Evolutionary conservation across 2,797 vertebrate species (phyloP).

Genomic region (Astyanax mexicanus): DNA sequence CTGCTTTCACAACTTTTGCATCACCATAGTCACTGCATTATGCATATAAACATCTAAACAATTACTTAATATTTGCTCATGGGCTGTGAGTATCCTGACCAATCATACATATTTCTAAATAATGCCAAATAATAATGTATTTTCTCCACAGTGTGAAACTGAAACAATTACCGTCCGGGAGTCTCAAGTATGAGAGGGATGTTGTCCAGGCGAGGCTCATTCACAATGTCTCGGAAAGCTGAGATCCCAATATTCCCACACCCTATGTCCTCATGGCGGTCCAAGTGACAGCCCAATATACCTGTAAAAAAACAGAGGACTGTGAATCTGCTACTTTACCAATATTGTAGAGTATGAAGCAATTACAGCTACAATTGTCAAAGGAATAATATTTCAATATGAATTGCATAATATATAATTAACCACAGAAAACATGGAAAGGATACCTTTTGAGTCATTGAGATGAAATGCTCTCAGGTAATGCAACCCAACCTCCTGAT

Average conservation of each 20-base stretch:
- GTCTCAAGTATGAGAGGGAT: conserved; percentile 84
- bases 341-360: neutral
- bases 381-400: neutral
- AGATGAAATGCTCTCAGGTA: conserved; percentile 81
- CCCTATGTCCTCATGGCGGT: conserved; percentile 84
- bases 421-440: neutral
- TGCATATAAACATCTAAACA: neutral
- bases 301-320: conserved; percentile 62
- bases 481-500: conserved; percentile 75
- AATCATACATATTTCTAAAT: no score
- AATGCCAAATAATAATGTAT: no score
- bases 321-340: neutral
- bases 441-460: conserved; percentile 84
- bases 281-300: conserved; percentile 79
- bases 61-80: neutral
- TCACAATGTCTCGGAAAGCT: conserved; percentile 81
- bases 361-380: neutral
- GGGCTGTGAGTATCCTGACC: neutral
- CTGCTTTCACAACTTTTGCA: no score
- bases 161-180: conserved; percentile 76
- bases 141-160: no score
- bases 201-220: conserved; percentile 79
- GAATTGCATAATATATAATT: neutral
- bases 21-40: neutral
- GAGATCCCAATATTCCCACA: conserved; percentile 79